Evolutionary conservation across 1,140 invertebrate species (phyloP).

Genomic region (Nebria ingens): DNA sequence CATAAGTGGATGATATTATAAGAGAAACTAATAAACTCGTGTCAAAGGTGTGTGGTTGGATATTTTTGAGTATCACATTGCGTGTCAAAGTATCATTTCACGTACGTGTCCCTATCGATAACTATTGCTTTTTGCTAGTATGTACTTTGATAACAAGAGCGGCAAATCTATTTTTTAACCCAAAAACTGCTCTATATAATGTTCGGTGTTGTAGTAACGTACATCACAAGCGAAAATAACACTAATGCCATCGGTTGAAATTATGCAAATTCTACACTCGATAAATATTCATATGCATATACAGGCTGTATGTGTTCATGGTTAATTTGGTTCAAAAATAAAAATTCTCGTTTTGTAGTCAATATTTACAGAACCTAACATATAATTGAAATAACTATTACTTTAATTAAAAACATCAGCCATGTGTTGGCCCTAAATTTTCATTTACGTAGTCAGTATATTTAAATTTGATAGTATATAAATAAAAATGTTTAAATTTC

Average conservation of each 20-base stretch:
- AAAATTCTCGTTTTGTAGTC: not conserved
- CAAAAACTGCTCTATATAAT: not conserved
- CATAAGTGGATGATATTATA: constrained; percentile 5
- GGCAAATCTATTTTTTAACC: not conserved
- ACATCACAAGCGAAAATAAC: not conserved
- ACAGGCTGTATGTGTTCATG: too few species aligned
- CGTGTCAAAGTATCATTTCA: not conserved
- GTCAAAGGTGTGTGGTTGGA: not conserved
- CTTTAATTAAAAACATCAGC: too few species aligned
- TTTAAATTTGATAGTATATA: too few species aligned
- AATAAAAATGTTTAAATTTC: too few species aligned
- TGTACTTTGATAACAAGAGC: too few species aligned
- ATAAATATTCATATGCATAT: not conserved
- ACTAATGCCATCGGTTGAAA: not conserved
- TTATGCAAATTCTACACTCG: not conserved
- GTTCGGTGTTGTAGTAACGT: not conserved
- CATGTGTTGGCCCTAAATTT: too few species aligned
- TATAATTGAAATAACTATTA: too few species aligned
- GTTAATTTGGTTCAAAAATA: not conserved
- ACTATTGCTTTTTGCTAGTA: too few species aligned
- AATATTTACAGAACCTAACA: too few species aligned
- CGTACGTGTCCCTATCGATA: not conserved
- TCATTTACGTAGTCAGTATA: too few species aligned
- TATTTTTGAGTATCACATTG: not conserved
- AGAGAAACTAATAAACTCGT: not conserved